Conservation (phyloP, 2,888 invertebrate genomes). For the Acanthoscelides obtectus region DNA sequence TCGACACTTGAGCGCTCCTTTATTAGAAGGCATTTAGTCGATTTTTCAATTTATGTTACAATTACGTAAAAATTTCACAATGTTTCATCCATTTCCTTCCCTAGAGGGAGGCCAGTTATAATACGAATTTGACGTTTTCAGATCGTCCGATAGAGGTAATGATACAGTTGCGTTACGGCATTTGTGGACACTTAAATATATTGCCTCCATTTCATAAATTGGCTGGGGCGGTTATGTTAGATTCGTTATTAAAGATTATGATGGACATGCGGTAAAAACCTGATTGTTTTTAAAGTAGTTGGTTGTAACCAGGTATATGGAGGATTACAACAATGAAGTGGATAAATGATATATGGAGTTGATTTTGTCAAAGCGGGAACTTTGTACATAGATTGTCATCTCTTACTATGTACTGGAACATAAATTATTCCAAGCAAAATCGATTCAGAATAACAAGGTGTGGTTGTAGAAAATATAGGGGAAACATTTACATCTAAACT, state of each 20-base stretch:
- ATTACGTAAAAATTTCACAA: not conserved
- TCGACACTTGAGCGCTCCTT: no score
- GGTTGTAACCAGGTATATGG: not conserved
- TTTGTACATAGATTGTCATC: not conserved
- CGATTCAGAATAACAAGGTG: no score
- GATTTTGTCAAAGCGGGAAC: not conserved
- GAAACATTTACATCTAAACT: no score
- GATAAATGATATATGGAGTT: not conserved
- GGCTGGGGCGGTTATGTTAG: not conserved
- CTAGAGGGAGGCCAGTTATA: not conserved
- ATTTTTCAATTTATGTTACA: not conserved
- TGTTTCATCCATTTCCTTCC: not conserved
- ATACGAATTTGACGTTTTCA: not conserved
- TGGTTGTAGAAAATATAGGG: no score
- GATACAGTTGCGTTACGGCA: not conserved
- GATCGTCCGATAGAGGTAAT: not conserved
- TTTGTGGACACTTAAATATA: not conserved
- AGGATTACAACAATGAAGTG: not conserved
- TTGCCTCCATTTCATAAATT: not conserved
- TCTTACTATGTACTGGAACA: no score
- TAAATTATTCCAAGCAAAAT: no score
- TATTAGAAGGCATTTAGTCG: no score
- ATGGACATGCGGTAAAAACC: not conserved
- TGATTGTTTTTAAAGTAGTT: not conserved
- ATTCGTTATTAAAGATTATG: not conserved